These are phyloP conservation scores for Solenopsis invicta DNA, from an alignment of 1,140 invertebrate species.

Conservation along the genomic window DNA sequence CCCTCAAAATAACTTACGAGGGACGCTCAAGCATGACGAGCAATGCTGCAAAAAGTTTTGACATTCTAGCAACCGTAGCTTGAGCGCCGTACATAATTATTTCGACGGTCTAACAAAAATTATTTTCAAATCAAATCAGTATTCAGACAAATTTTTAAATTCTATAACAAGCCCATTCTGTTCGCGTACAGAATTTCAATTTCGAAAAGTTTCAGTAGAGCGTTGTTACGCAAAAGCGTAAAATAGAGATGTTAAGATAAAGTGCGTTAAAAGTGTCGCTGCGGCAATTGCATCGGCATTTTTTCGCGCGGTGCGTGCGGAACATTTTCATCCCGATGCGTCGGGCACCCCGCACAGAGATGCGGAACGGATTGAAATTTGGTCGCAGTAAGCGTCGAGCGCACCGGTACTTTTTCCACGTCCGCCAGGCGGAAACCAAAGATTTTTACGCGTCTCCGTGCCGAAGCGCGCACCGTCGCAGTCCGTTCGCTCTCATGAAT, in stretches of 20 bases:
- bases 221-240: background rate
- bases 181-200: background rate
- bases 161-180: too few species aligned
- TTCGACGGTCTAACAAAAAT: too few species aligned
- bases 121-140: too few species aligned
- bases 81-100: too few species aligned
- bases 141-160: too few species aligned
- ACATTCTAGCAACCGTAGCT: too few species aligned
- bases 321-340: conserved; percentile 19
- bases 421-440: conserved; percentile 35
- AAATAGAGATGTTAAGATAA: background rate
- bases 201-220: background rate
- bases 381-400: conserved; percentile 50
- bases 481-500: conserved; percentile 64
- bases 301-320: background rate
- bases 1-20: too few species aligned
- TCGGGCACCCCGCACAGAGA: background rate
- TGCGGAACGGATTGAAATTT: conserved; percentile 57
- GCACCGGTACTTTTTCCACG: conserved; percentile 42
- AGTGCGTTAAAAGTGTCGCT: conserved; percentile 4
- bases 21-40: too few species aligned
- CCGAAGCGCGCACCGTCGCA: conserved; percentile 32
- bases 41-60: too few species aligned
- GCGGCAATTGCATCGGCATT: conserved; percentile 5
- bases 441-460: conserved; percentile 59